A percentile compares a stretch with the other conserved stretches of the same genome.
These are phyloP conservation scores for Acronicta alni DNA, from an alignment of 2,888 invertebrate genomes.

Conservation along the genomic window DNA sequence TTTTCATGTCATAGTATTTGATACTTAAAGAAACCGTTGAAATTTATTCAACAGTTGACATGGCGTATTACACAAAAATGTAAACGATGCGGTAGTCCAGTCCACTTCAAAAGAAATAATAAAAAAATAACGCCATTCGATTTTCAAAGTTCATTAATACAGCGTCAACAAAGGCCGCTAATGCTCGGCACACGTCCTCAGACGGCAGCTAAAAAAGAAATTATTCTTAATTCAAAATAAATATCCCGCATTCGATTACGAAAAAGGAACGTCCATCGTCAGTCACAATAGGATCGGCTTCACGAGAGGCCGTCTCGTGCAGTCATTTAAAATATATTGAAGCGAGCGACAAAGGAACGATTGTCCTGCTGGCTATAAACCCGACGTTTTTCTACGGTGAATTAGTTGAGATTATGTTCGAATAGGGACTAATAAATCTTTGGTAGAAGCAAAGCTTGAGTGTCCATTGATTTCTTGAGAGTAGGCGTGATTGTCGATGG, in stretches of 20 bases:
- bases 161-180: conserved; percentile 82
- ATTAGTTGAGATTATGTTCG: conserved; percentile 86
- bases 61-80: conserved; percentile 34
- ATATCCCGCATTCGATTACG: conserved; percentile 74
- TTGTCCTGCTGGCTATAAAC: conserved; percentile 83
- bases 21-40: conserved; percentile 1
- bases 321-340: conserved; percentile 89
- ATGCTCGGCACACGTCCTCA: conserved; percentile 86
- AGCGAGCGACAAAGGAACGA: conserved; percentile 78
- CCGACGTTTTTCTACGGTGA: conserved; percentile 85
- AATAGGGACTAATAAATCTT: conserved; percentile 87
- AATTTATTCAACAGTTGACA: conserved; percentile 26
- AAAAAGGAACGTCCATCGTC: conserved; percentile 78
- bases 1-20: too few relatives aligned
- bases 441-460: conserved; percentile 66
- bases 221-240: conserved; percentile 84
- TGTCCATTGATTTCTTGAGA: conserved; percentile 81
- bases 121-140: conserved; percentile 54
- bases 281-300: conserved; percentile 81
- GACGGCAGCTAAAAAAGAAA: conserved; percentile 86
- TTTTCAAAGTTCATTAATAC: conserved; percentile 81
- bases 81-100: conserved; percentile 72
- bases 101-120: conserved; percentile 59
- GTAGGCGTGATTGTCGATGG: conserved; percentile 81
- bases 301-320: conserved; percentile 75